A percentile compares a stretch with the other conserved stretches of the same genome.
Conservation (phyloP, 1,140 invertebrate species). For the Drosophila ohnishii region DNA sequence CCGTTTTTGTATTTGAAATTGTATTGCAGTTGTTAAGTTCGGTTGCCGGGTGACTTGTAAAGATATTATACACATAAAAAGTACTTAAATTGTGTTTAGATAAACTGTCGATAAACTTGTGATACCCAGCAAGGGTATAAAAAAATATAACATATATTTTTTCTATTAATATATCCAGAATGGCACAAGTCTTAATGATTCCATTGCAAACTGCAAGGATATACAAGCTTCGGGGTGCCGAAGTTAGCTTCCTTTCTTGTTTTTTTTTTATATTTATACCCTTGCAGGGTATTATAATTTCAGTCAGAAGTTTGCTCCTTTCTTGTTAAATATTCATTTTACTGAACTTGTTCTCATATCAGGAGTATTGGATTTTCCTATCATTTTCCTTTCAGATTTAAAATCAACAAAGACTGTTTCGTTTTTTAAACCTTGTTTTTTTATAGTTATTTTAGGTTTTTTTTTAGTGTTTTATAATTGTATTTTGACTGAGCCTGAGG, state of each 20-base stretch:
- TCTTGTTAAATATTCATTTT: too few relatives aligned
- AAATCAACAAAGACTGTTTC: slow-evolving; percentile 23
- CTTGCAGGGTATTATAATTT: too few relatives aligned
- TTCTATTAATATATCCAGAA: background rate
- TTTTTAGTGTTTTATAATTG: slow-evolving; percentile 19
- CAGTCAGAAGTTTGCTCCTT: too few relatives aligned
- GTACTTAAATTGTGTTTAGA: slow-evolving; percentile 11
- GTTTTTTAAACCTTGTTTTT: slow-evolving; percentile 14
- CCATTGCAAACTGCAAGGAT: too few relatives aligned
- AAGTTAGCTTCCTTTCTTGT: too few relatives aligned
- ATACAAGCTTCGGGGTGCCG: too few relatives aligned
- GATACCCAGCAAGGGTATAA: too few relatives aligned
- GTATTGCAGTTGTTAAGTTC: slow-evolving; percentile 5
- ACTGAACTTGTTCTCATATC: too few relatives aligned
- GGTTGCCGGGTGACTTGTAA: slow-evolving; percentile 4
- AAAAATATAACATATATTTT: background rate
- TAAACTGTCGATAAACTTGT: slow-evolving; percentile 6
- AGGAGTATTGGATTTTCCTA: background rate
- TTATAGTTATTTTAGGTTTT: slow-evolving; percentile 19
- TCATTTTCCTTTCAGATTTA: slow-evolving; percentile 19
- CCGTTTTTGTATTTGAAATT: slow-evolving; percentile 22
- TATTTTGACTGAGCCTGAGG: slow-evolving; percentile 1
- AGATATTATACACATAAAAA: slow-evolving; percentile 1
- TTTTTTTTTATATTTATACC: too few relatives aligned
- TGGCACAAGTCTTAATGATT: too few relatives aligned